A percentile compares a stretch with the other conserved stretches of the same genome.
phyloP scores from a whole-genome alignment of 2,113 vertebrate genomes.

The Lynx canadensis region DNA sequence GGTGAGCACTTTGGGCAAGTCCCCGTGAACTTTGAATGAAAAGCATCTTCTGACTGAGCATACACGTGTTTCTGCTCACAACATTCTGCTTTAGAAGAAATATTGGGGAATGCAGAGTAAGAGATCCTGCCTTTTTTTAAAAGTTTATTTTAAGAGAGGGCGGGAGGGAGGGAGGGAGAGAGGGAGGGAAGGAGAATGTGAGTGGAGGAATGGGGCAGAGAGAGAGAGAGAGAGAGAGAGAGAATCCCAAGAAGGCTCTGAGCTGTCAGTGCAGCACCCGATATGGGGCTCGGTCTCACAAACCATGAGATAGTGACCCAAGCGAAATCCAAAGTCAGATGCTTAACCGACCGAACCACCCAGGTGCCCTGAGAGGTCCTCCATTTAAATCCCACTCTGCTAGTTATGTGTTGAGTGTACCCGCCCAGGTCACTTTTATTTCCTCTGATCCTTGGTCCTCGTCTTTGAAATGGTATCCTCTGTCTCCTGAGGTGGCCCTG shows the following conservation, averaged over 20 bases:
- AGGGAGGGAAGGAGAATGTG: too few relatives aligned
- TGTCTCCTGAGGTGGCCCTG: not conserved
- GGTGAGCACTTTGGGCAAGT: not conserved
- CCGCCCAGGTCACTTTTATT: not conserved
- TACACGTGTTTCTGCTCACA: not conserved
- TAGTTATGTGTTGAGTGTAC: too few relatives aligned
- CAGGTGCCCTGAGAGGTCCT: not conserved
- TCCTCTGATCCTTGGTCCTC: not conserved
- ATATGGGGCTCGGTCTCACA: too few relatives aligned
- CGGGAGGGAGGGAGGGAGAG: too few relatives aligned
- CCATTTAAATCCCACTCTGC: not conserved
- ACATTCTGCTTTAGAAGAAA: not conserved
- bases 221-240: too few relatives aligned
- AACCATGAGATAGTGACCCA: too few relatives aligned
- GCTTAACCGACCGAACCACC: too few relatives aligned
- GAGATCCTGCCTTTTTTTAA: not conserved
- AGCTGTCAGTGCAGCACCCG: too few relatives aligned
- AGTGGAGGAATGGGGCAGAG: too few relatives aligned
- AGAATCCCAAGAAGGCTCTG: too few relatives aligned
- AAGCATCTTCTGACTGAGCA: not conserved
- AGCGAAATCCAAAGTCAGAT: too few relatives aligned
- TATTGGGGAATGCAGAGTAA: not conserved
- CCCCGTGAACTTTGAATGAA: not conserved
- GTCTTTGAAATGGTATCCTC: not conserved
- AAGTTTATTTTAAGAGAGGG: too few relatives aligned